Evolutionary conservation across 2,113 vertebrate genomes (phyloP).

Genomic region (Pogona vitticeps): DNA sequence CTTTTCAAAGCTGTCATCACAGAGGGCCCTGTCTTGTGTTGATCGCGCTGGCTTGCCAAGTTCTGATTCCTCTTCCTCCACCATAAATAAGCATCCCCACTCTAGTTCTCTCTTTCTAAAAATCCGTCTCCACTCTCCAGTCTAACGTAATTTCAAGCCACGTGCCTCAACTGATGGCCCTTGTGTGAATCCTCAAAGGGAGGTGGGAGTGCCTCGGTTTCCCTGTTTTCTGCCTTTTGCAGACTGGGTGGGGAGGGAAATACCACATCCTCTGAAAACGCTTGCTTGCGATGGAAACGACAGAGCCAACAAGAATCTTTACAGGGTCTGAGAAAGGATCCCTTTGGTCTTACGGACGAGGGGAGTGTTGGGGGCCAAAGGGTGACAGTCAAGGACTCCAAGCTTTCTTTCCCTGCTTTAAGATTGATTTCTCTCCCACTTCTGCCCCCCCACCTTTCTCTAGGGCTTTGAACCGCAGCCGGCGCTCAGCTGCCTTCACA

Average conservation of each 20-base stretch:
- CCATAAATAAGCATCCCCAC: not conserved
- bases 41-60: too few relatives aligned
- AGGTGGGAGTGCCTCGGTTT: not conserved
- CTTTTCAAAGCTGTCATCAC: too few relatives aligned
- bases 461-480: constrained; percentile 33
- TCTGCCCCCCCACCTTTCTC: constrained; percentile 18
- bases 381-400: not conserved
- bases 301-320: not conserved
- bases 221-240: not conserved
- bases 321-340: not conserved
- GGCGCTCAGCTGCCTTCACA: constrained; percentile 62
- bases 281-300: accelerated
- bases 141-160: not conserved
- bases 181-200: not conserved
- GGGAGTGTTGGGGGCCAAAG: not conserved
- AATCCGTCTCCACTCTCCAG: not conserved
- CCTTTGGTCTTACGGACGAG: not conserved
- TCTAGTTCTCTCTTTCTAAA: accelerated
- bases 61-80: too few relatives aligned
- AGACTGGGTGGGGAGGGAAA: not conserved
- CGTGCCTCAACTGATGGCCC: not conserved
- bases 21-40: not conserved
- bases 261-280: not conserved
- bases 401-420: constrained; percentile 1
- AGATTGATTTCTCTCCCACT: constrained; percentile 44